Percentiles rank a stretch among this genome's conserved stretches.
Evolutionary conservation across 2,797 vertebrate genomes (phyloP).

Genomic region (Cyclura pinguis): DNA sequence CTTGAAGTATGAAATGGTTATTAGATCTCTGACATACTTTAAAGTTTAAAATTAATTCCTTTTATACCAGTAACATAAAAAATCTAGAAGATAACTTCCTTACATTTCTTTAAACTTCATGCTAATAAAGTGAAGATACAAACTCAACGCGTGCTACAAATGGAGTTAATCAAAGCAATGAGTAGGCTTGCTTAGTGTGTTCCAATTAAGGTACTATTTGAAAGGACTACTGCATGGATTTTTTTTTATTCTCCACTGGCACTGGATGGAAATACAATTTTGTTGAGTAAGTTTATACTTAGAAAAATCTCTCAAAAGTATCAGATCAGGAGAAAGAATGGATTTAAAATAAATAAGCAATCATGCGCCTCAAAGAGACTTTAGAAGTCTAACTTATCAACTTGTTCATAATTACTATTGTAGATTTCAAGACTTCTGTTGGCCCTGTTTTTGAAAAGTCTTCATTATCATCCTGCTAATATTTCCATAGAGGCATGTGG

Average conservation of each 20-base stretch:
- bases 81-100: too few species aligned
- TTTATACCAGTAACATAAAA: background rate
- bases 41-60: background rate
- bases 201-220: background rate
- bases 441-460: background rate
- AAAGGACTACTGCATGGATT: background rate
- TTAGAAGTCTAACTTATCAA: background rate
- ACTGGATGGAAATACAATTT: background rate
- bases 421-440: background rate
- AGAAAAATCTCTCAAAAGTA: background rate
- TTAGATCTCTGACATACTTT: background rate
- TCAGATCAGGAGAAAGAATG: background rate
- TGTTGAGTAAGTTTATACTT: background rate
- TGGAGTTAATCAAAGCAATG: background rate
- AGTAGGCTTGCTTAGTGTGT: background rate
- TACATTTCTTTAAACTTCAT: background rate
- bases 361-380: background rate
- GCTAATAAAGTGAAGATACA: background rate
- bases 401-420: background rate
- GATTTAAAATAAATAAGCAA: background rate
- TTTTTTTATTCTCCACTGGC: background rate
- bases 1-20: background rate
- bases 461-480: background rate
- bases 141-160: background rate
- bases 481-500: background rate